Base-by-base conservation (phyloP, 2,888 invertebrate genomes). In the Cheilosia variabilis region DNA sequence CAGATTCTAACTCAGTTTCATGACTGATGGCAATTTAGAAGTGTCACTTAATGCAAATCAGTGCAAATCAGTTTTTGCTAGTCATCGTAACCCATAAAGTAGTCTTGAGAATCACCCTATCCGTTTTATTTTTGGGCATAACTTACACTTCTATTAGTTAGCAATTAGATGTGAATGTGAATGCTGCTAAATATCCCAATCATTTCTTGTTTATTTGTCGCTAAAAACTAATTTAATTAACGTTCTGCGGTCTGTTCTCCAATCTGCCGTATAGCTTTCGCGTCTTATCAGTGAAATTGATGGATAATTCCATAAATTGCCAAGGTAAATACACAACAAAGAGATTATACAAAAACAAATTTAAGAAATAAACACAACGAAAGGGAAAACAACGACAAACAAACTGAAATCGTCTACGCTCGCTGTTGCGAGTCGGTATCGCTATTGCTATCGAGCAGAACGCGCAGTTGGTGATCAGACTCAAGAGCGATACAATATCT, bases 401-500 rank as follows among this genome's bases (percentile, higher is more conserved):
- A 66, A 52, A 66, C 62, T 71, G 52, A 31, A 34, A 58, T 22
- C 58, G 31, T 47, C 27, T 31, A 31, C 9, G 9, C 31, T 9
- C 9, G 9, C 31, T 1, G 15, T 34, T 41, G 63, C 34, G 62
- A 10, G 24, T n/a, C 15, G 53, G 41, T 41, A 4, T 27, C 31
- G 31, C 31, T 31, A 31, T 55, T 62, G 55, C 47, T 66, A 76
- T 71, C 73, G 50, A 60, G 47, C 69, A 9, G 34, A 37, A 37
- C 50, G 55, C 13, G n/a, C 60, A 86, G 86, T 84, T 72, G 63
- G 53, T 86, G 76, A 86, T 86, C 76, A 81, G 50, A 68, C 52
- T 58, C 50, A 55, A 76, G 55, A 71, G 71, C 58, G 83, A 73
- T 53, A 73, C 27, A 55, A 83, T 37, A 58, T 63, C 50, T 19